Base-by-base conservation (phyloP, 2,888 invertebrate genomes). In the Linyphia triangularis region DNA sequence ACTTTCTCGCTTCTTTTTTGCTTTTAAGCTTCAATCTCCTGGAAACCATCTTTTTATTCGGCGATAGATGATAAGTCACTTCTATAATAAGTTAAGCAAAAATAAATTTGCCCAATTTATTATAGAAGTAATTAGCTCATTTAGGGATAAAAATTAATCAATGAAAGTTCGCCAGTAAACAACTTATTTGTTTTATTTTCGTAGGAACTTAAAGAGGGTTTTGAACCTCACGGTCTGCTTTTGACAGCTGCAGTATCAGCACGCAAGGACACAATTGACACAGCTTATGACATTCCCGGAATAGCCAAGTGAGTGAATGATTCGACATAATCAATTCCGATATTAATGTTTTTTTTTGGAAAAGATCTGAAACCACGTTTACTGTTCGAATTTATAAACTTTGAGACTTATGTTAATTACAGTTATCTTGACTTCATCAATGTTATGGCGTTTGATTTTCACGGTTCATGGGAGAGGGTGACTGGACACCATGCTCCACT, bases 241-340 rank as follows among this genome's bases (percentile, higher is more conserved):
- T 92, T 97, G 24, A 97, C 97, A 0, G 96, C 97, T 0, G 97
- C 97, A 0, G 94, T 97, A 61, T 96, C 96, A 0, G 96, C 96
- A 0, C 95, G 96, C 0, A 95, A 95, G 91, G 94, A 94, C 33
- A 96, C 95, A 0, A 96, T 97, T 91, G 95, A 96, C 89, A 93
- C 94, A 0, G 96, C 96, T 0, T 97, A 97, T 91, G 95, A 97
- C 92, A 94, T 97, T 16, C 93, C 94, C 6, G 94, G 95, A 90
- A 93, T 97, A 16, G 94, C 95, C 86, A 95, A 96, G 91, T 94
- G 92, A 92, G 92, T 84, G 40, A 7, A 33, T 2, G 16, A 9
- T n/a, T n/a, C n/a, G n/a, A n/a, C n/a, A 0, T 61, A 16, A 16
- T 6, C 57, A 7, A 57, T 0, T n/a, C 19, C 13, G 57, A 16